A percentile compares a stretch with the other conserved stretches of the same genome.
Evolutionary conservation across 2,888 invertebrate genomes (phyloP).

Genomic region (Hyppa rectilinea): DNA sequence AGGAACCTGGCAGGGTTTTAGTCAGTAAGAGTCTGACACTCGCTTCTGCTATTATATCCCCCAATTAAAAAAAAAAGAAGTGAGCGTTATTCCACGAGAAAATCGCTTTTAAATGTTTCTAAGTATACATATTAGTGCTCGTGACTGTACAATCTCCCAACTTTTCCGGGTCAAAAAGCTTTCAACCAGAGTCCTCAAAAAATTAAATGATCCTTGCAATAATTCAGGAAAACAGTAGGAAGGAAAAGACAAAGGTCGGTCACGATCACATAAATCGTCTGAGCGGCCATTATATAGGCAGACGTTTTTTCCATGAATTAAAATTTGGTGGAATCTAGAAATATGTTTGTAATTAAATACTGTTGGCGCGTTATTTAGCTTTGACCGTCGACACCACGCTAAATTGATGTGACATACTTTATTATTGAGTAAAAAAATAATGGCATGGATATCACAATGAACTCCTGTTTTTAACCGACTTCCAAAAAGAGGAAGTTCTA

Average conservation of each 20-base stretch:
- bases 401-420: conserved; percentile 20
- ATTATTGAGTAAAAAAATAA: not conserved
- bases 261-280: conserved; percentile 40
- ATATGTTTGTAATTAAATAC: conserved; percentile 53
- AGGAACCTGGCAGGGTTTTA: no score
- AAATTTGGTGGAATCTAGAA: conserved; percentile 37
- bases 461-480: not conserved
- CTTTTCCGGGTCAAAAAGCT: conserved; percentile 14
- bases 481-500: no score
- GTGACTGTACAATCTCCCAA: no score
- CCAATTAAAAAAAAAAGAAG: no score
- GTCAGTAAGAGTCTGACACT: no score
- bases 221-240: conserved; percentile 25
- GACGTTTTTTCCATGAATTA: conserved; percentile 2
- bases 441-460: not conserved
- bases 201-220: conserved; percentile 36
- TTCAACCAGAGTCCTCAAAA: not conserved
- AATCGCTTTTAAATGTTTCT: no score
- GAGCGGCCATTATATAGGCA: conserved; percentile 25
- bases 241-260: conserved; percentile 20
- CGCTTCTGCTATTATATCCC: no score
- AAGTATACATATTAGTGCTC: no score
- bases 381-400: not conserved
- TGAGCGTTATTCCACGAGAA: no score
- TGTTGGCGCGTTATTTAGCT: conserved; percentile 19